Evolutionary conservation across 2,888 invertebrate genomes (phyloP), one percentile per base, ranked within the genome.

Genomic region (Isotomurus palustris): DNA sequence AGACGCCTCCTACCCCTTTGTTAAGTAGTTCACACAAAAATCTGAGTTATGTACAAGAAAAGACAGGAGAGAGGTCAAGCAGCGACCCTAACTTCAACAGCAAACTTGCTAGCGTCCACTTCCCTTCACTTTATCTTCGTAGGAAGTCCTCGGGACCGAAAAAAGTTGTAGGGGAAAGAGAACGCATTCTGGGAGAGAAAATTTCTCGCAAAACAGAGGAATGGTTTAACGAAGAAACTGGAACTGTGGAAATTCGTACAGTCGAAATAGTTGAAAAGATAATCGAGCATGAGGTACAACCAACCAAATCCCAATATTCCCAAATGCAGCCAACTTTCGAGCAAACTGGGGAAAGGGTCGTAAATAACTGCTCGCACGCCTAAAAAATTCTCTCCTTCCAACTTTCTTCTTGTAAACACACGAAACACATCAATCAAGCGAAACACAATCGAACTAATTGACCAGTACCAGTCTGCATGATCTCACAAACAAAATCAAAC

Each of bases 221-320:
- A 79, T 89, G 86, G 79, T 77, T 87, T 73, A 90, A 91, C 79
- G 90, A 90, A 73, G 79, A 82, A 72, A 89, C 89, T 72, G 91
- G 91, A 74, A 87, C 87, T 78, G 84, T 84, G 77, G 86, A 85
- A 80, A 85, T 91, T 76, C 84, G 91, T 80, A 91, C 91, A 73
- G 85, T 91, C 79, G 90, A 91, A 82, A 90, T 90, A 82, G 88
- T 91, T 79, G 91, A 91, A 83, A 91, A 91, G 83, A 85, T 90
- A 80, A 90, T 91, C 81, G 91, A 91, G 81, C 90, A 87, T 83
- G 91, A 91, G 91, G 91, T 91, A 90, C n/a, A n/a, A n/a, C n/a
- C n/a, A n/a, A n/a, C n/a, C n/a, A n/a, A n/a, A n/a, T 14, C 21
- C 25, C 17, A 8, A 43, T 40, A 40, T 40, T n/a, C 40, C n/a